Conservation (phyloP, 2,888 invertebrate genomes). For the Diplolepis rosae region DNA sequence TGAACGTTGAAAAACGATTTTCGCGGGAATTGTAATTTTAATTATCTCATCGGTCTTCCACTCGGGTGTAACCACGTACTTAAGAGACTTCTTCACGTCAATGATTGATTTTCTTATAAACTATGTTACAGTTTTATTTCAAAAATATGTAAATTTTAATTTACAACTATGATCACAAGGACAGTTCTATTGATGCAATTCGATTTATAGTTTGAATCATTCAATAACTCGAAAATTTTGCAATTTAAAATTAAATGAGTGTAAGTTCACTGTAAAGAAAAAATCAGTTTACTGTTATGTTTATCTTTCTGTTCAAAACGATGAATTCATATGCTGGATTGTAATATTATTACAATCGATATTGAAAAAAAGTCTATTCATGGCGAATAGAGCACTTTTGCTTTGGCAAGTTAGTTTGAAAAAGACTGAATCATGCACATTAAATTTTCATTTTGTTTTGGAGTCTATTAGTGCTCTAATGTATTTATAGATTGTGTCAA, state of each 20-base stretch:
- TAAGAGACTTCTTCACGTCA: background rate
- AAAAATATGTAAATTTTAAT: background rate
- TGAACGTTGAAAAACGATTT: slow-evolving; percentile 7
- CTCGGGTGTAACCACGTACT: slow-evolving; percentile 23
- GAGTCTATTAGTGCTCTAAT: too few relatives aligned
- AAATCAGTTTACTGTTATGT: too few relatives aligned
- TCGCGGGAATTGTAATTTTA: background rate
- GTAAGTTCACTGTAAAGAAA: too few relatives aligned
- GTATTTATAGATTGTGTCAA: too few relatives aligned
- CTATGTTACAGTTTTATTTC: background rate
- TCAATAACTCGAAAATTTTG: background rate
- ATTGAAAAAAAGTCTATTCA: background rate
- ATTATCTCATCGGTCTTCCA: slow-evolving; percentile 15
- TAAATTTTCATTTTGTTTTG: too few relatives aligned
- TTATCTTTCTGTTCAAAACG: too few relatives aligned
- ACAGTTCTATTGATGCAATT: background rate
- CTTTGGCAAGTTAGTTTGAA: too few relatives aligned
- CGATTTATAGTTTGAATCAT: background rate
- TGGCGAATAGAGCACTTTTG: too few relatives aligned
- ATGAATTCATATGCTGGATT: too few relatives aligned
- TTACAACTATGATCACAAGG: background rate
- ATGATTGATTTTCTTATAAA: slow-evolving; percentile 8
- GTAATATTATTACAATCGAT: too few relatives aligned
- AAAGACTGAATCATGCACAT: too few relatives aligned
- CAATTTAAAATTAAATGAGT: too few relatives aligned